Evolutionary conservation across 1,140 invertebrate species (phyloP), one percentile per base, ranked within the genome.

Genomic region (Rhopalosiphum maidis): DNA sequence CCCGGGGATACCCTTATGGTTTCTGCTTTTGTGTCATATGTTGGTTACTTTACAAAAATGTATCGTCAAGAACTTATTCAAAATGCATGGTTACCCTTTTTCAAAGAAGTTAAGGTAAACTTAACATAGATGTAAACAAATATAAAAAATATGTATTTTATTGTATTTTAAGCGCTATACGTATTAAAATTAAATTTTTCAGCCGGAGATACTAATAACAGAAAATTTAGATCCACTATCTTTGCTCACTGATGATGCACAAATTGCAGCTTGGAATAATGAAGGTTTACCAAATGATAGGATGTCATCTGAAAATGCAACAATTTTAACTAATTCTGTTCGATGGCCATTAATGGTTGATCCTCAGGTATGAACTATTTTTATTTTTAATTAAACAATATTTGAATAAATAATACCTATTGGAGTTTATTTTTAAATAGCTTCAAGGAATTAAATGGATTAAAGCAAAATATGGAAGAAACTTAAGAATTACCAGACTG

Each of bases 321-420:
- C 97, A 11, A 99, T 99, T 94, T 96, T 99, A 30, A 97, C 97
- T 4, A 98, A 98, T 95, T 98, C 98, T 0, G 96, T 98, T 85
- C 96, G 98, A 83, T 99, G 98, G 98, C 98, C 98, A 0, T 95
- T 99, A 1, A 98, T 99, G 96, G 99, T 99, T 94, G 99, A 99
- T 96, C 98, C 99, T 7, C 98, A 98, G 95, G 95, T 96, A 95
- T 22, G 8, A 23, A 23, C 2, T 3, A 43, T 94, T 60, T 35
- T 91, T 35, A 85, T 93, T 82, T 77, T 51, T 7, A n/a, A 92
- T 51, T 7, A n/a, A 92, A 54, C 7, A n/a, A 48, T 37, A 46
- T 87, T 91, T 60, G 25, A 37, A 94, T 37, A 68, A 30, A 54
- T 77, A 51, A n/a, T 85, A 15, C 6, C 83, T 68, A 85, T 35